Percentiles rank a stretch among this genome's conserved stretches.
phyloP scores from a whole-genome alignment of 2,888 invertebrate species.

The Latrodectus elegans region DNA sequence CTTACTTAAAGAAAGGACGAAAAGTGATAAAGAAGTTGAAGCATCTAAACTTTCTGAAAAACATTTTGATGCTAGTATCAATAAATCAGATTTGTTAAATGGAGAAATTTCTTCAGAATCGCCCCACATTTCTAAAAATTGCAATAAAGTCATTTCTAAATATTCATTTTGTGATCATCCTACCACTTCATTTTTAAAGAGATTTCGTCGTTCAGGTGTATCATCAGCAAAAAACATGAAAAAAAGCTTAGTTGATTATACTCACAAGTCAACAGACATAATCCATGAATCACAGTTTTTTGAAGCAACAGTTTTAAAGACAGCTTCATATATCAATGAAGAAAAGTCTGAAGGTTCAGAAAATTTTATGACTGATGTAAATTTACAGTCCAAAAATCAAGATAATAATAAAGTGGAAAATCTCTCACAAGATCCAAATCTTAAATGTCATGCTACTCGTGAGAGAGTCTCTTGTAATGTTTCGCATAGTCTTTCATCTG shows the following conservation, averaged over 20 bases:
- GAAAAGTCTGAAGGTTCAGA: neutral
- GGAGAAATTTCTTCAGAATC: neutral
- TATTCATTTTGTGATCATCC: slow-evolving; percentile 16
- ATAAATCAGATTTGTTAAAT: too few species aligned
- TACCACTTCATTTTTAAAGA: slow-evolving; percentile 13
- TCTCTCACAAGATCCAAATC: neutral
- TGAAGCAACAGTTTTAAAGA: neutral
- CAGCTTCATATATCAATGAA: neutral
- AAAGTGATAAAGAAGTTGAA: neutral
- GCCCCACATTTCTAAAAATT: neutral
- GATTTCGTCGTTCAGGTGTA: slow-evolving; percentile 4
- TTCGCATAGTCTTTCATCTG: neutral
- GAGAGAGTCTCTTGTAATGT: neutral
- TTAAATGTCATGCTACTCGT: neutral
- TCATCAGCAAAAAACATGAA: neutral
- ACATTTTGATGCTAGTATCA: neutral
- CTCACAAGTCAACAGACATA: too few species aligned
- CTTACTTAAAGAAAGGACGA: neutral
- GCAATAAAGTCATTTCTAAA: slow-evolving; percentile 17
- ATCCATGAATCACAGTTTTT: too few species aligned
- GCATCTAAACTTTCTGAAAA: neutral
- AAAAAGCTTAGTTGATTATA: neutral
- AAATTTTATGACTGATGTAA: neutral
- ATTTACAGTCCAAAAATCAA: neutral
- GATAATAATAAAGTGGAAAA: neutral